Percentiles rank a stretch among this genome's conserved stretches.
phyloP scores from a whole-genome alignment of 2,797 vertebrate genomes.

The Ciconia nigra region DNA sequence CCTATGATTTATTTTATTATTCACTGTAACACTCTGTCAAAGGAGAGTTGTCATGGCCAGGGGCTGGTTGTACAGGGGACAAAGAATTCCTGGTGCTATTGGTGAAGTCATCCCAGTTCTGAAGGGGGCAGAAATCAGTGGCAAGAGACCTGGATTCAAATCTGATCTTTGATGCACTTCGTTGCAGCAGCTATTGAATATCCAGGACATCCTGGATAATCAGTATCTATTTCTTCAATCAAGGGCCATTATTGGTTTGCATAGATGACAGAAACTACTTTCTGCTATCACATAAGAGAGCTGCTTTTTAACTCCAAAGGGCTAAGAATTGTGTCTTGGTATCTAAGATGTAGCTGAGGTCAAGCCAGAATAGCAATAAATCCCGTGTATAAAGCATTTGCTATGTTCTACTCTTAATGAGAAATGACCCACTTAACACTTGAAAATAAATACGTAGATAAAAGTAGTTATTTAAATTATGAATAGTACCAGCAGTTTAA shows the following conservation, averaged over 20 bases:
- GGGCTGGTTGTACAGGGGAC: not conserved
- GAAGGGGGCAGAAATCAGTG: not conserved
- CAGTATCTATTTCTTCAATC: not conserved
- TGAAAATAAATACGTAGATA: conserved; percentile 28
- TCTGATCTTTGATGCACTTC: not conserved
- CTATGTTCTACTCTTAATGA: not conserved
- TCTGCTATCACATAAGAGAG: not conserved
- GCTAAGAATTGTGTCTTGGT: not conserved
- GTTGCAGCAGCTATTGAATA: not conserved
- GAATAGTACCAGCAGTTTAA: not conserved
- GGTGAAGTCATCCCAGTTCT: not conserved
- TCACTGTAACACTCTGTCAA: not conserved
- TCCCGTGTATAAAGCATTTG: not conserved
- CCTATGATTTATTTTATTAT: not conserved
- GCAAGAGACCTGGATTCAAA: not conserved
- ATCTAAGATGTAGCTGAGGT: not conserved
- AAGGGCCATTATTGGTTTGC: not conserved
- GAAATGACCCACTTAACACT: not conserved
- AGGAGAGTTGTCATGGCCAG: not conserved
- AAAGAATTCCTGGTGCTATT: not conserved
- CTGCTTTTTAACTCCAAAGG: not conserved
- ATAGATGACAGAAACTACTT: not conserved
- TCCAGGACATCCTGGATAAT: not conserved
- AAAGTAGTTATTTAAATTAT: conserved; percentile 18
- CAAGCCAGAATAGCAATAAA: not conserved